Conservation (phyloP, 1,140 invertebrate genomes). For the Drosophila suzukii region DNA sequence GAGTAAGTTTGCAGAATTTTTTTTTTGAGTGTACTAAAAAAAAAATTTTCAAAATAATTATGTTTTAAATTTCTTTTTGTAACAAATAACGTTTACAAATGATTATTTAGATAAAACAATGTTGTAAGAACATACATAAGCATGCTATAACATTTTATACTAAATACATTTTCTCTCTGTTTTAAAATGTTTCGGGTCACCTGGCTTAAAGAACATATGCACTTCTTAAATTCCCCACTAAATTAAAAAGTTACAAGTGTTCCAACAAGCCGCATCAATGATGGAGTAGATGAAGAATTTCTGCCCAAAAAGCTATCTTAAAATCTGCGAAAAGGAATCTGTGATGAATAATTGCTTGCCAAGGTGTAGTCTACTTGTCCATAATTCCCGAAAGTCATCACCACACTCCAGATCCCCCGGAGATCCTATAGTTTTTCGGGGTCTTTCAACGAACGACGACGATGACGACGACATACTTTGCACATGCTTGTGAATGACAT, state of each 20-base stretch:
- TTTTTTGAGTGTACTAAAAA: too few species aligned
- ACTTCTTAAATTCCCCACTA: neutral
- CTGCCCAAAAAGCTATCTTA: slow-evolving; percentile 4
- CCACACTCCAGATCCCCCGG: neutral
- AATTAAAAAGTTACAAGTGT: neutral
- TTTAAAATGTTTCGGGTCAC: too few species aligned
- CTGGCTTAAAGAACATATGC: too few species aligned
- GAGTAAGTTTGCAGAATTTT: too few species aligned
- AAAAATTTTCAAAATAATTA: too few species aligned
- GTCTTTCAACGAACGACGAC: neutral
- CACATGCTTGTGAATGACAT: slow-evolving; percentile 56
- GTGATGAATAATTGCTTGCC: slow-evolving; percentile 31
- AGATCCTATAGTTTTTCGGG: slow-evolving; percentile 6
- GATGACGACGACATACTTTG: slow-evolving; percentile 37
- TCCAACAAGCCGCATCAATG: neutral
- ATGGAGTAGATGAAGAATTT: neutral
- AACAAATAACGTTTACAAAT: too few species aligned
- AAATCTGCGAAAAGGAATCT: slow-evolving; percentile 30
- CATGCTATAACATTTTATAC: too few species aligned
- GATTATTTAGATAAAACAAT: too few species aligned
- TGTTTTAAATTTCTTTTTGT: too few species aligned
- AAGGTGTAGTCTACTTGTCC: slow-evolving; percentile 35
- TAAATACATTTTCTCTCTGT: too few species aligned
- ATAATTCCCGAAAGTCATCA: slow-evolving; percentile 2
- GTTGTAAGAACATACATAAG: too few species aligned